These are phyloP conservation scores for Cenopis cana DNA, from an alignment of 2,888 invertebrate species.

Conservation along the genomic window DNA sequence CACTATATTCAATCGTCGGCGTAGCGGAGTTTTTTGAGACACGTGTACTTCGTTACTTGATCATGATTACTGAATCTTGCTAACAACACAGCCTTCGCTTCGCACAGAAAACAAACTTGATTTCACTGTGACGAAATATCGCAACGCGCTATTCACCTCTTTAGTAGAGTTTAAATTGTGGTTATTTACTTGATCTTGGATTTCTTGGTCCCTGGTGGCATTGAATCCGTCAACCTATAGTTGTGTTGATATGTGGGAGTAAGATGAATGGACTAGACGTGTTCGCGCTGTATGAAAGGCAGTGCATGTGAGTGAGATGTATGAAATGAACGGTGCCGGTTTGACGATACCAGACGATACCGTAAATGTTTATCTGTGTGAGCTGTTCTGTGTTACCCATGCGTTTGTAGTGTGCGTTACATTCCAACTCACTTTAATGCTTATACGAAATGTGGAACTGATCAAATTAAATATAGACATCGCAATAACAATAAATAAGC, in stretches of 20 bases:
- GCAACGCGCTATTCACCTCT: conserved; percentile 19
- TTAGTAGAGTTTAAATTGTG: conserved; percentile 30
- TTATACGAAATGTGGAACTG: conserved; percentile 34
- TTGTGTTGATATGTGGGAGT: conserved; percentile 26
- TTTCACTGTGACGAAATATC: conserved; percentile 7
- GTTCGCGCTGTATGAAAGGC: conserved; percentile 19
- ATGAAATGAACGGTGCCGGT: conserved; percentile 15
- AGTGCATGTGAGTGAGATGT: conserved; percentile 39
- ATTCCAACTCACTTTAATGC: conserved; percentile 35
- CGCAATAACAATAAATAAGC: neutral
- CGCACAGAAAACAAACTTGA: conserved; percentile 27
- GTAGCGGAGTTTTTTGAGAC: conserved; percentile 6
- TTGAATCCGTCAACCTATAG: conserved; percentile 19
- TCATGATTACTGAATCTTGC: conserved; percentile 19
- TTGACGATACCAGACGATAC: conserved; percentile 33
- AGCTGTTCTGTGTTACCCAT: conserved; percentile 6
- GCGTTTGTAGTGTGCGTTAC: conserved; percentile 34
- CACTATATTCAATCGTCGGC: neutral
- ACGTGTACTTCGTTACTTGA: conserved; percentile 32
- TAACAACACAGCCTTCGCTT: conserved; percentile 36
- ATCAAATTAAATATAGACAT: conserved; percentile 26
- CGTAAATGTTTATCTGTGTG: conserved; percentile 34
- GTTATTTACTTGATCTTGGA: conserved; percentile 15
- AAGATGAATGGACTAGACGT: conserved; percentile 27
- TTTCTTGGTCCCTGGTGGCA: conserved; percentile 26